Evolutionary conservation across 30 jellyfish, hydroid and myxozoan species (phyloP).

Genomic region (Phacellophora camtschatica): DNA sequence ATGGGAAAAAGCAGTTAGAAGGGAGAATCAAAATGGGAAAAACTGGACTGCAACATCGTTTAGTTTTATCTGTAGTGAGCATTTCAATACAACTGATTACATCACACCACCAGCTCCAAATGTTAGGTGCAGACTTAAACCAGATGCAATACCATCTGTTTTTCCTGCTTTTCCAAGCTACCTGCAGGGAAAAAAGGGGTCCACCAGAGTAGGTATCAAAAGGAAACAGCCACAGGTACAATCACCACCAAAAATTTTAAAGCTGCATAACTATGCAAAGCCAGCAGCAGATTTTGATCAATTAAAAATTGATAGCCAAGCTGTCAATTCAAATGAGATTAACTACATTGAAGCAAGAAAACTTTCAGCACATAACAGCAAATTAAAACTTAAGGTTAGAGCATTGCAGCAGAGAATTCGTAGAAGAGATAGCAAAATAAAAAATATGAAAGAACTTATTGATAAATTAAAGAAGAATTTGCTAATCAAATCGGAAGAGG

Average conservation of each 20-base stretch:
- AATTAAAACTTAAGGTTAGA: slow-evolving; percentile 12
- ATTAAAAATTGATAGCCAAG: too few relatives aligned
- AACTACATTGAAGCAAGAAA: too few relatives aligned
- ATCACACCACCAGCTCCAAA: slow-evolving; percentile 4
- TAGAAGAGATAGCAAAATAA: slow-evolving; percentile 16
- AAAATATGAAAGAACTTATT: slow-evolving; percentile 3
- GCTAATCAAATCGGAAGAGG: slow-evolving; percentile 30
- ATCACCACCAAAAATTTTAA: slow-evolving; percentile 11
- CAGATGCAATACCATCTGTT: slow-evolving; percentile 18
- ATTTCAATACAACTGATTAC: slow-evolving; percentile 9
- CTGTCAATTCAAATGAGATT: too few relatives aligned
- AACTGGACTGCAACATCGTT: slow-evolving; percentile 2
- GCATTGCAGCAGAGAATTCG: slow-evolving; percentile 9
- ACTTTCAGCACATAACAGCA: too few relatives aligned
- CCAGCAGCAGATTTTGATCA: too few relatives aligned
- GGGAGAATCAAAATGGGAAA: slow-evolving; percentile 17
- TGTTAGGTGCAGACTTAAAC: slow-evolving; percentile 3
- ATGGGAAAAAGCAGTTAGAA: slow-evolving; percentile 35
- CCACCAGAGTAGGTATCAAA: slow-evolving; percentile 1
- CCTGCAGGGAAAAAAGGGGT: background rate
- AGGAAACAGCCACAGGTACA: background rate
- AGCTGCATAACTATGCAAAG: slow-evolving; percentile 8
- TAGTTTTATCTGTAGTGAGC: slow-evolving; percentile 35
- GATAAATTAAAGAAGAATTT: slow-evolving; percentile 10
- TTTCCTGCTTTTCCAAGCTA: background rate